Evolutionary conservation across 1,140 invertebrate genomes (phyloP).

Genomic region (Tetramorium parvispinum): DNA sequence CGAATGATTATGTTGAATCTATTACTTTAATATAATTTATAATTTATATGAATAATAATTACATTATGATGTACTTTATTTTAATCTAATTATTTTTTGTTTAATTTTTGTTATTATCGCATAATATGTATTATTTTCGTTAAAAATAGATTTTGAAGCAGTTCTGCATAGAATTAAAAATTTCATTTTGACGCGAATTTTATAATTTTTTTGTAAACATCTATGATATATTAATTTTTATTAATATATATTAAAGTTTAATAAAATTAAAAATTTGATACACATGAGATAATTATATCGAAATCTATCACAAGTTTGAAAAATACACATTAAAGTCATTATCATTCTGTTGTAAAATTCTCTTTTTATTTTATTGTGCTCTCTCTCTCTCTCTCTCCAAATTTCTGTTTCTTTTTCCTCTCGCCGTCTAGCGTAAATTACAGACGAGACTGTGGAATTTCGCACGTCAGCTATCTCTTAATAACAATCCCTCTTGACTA

Average conservation of each 20-base stretch:
- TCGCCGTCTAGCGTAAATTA: background rate
- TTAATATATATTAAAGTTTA: background rate
- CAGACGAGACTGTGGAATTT: slow-evolving; percentile 17
- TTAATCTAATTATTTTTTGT: slow-evolving; percentile 10
- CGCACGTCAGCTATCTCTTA: slow-evolving; percentile 58
- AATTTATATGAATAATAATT: slow-evolving; percentile 19
- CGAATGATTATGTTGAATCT: background rate
- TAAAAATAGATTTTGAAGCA: background rate
- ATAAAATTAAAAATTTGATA: background rate
- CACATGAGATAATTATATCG: background rate
- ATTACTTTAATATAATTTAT: background rate
- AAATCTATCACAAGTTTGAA: background rate
- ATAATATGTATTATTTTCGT: background rate
- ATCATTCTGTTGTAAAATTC: background rate
- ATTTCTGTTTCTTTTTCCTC: background rate
- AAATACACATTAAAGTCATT: background rate
- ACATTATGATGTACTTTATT: background rate
- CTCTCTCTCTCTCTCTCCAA: background rate
- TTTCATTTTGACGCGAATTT: background rate
- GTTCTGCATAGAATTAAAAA: background rate
- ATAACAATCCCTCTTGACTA: slow-evolving; percentile 55
- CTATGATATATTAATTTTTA: background rate
- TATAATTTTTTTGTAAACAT: background rate
- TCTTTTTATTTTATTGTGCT: background rate
- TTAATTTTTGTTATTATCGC: background rate